A percentile compares a stretch with the other conserved stretches of the same genome.
phyloP scores from a whole-genome alignment of 2,113 vertebrate species.

The Solea senegalensis region DNA sequence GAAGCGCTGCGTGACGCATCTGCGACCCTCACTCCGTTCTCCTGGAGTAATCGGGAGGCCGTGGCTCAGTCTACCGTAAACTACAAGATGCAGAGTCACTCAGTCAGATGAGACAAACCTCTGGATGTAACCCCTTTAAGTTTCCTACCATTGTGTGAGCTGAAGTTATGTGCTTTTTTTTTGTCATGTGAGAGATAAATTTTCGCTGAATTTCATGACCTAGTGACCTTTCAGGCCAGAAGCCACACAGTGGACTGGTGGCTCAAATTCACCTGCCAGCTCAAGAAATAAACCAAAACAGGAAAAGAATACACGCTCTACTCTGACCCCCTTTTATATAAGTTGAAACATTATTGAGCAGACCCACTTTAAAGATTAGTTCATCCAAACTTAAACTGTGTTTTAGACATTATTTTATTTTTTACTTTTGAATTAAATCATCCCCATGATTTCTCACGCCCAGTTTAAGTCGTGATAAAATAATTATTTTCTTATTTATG shows the following conservation, averaged over 20 bases:
- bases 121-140: conserved; percentile 4
- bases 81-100: conserved; percentile 32
- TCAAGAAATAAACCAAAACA: conserved; percentile 12
- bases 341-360: too few species aligned
- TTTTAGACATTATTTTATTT: not conserved
- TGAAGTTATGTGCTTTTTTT: conserved; percentile 10
- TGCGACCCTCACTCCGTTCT: conserved; percentile 28
- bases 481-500: not conserved
- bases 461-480: not conserved
- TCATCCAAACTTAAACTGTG: not conserved
- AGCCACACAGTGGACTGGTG: not conserved
- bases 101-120: conserved; percentile 5
- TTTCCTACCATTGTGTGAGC: conserved; percentile 72
- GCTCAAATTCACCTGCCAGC: conserved; percentile 8
- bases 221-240: not conserved
- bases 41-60: conserved; percentile 42
- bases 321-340: not conserved
- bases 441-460: not conserved
- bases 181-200: not conserved
- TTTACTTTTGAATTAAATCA: not conserved
- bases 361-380: too few species aligned
- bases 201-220: conserved; percentile 32
- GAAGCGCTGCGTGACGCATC: conserved; percentile 62
- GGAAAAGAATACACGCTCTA: not conserved
- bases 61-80: conserved; percentile 49